Evolutionary conservation across 2,888 invertebrate species (phyloP).

Genomic region (Amphimallon solstitiale): DNA sequence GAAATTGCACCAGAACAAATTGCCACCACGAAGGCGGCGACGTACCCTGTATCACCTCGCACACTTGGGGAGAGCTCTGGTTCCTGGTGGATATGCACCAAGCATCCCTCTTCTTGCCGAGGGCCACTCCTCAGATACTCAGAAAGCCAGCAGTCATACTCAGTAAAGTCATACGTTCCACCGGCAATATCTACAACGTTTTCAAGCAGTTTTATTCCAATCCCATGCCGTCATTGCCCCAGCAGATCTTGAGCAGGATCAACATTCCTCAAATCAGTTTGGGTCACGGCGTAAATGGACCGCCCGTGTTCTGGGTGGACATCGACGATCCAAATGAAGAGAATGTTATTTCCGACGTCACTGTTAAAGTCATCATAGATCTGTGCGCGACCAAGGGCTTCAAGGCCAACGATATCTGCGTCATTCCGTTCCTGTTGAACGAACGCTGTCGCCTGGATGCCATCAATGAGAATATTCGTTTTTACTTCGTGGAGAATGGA

Average conservation of each 20-base stretch:
- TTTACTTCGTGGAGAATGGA: conserved; percentile 56
- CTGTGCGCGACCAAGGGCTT: conserved; percentile 58
- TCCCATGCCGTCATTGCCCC: conserved; percentile 51
- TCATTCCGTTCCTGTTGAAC: conserved; percentile 57
- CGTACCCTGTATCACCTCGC: conserved; percentile 1
- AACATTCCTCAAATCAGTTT: conserved; percentile 51
- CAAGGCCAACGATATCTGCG: conserved; percentile 58
- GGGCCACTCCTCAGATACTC: conserved; percentile 54
- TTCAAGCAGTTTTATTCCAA: conserved; percentile 57
- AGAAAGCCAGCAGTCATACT: conserved; percentile 55
- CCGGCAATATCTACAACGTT: conserved; percentile 55
- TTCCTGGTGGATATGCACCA: conserved; percentile 60
- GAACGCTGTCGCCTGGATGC: conserved; percentile 50
- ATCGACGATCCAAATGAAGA: conserved; percentile 40
- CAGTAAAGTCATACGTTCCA: conserved; percentile 58
- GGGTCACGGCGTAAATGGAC: conserved; percentile 55
- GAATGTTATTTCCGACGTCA: conserved; percentile 43
- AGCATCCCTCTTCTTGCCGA: conserved; percentile 58
- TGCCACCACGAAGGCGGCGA: conserved; percentile 42
- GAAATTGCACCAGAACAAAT: conserved; percentile 49
- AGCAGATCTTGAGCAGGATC: conserved; percentile 46
- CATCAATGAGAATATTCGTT: conserved; percentile 55
- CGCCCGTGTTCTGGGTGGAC: conserved; percentile 57
- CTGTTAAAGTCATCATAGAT: conserved; percentile 56
- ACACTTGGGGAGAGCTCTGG: conserved; percentile 58